Conservation (phyloP, 2,797 vertebrate genomes). For the Malurus splendens region DNA sequence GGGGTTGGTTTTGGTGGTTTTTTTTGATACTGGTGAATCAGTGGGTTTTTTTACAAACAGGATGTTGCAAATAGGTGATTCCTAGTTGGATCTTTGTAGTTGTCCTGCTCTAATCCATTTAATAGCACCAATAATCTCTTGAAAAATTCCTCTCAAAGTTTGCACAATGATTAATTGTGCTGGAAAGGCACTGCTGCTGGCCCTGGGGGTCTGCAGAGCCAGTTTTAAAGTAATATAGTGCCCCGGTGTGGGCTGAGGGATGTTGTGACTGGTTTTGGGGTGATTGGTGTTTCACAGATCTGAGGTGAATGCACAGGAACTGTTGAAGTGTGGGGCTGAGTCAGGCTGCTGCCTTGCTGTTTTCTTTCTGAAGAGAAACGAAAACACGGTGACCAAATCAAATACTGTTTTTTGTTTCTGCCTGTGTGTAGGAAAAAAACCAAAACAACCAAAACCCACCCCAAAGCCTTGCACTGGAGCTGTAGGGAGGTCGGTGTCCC, state of each 20-base stretch:
- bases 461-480: not conserved
- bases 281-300: not conserved
- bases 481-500: not conserved
- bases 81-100: not conserved
- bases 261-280: not conserved
- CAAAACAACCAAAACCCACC: not conserved
- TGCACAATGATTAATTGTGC: not conserved
- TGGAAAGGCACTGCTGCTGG: not conserved
- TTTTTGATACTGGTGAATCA: not conserved
- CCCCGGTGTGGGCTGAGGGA: not conserved
- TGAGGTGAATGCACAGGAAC: not conserved
- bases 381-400: not conserved
- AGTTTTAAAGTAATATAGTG: fast-evolving
- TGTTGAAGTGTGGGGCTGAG: not conserved
- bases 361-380: not conserved
- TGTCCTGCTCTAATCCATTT: not conserved
- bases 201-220: not conserved
- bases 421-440: not conserved
- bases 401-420: not conserved
- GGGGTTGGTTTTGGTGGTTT: not conserved
- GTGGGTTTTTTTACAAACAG: not conserved
- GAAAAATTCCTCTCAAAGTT: not conserved
- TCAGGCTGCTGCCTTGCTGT: not conserved
- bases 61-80: not conserved
- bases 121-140: not conserved